Evolutionary conservation across 2,797 vertebrate species (phyloP).

Genomic region (Gallinago stenura): DNA sequence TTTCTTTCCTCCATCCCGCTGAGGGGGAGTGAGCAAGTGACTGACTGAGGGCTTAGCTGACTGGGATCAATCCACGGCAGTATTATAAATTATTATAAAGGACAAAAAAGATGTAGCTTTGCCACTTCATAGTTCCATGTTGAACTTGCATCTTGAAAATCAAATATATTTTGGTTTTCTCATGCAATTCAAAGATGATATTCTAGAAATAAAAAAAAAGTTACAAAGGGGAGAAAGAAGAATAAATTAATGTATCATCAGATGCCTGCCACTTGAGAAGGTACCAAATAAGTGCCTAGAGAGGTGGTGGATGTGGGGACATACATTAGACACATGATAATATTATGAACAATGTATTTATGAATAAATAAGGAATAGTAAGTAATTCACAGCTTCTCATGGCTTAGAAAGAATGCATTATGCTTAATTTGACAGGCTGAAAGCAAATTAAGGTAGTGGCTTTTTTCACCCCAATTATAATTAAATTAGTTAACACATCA

Average conservation of each 20-base stretch:
- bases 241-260: not conserved
- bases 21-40: not conserved
- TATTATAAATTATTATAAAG: not conserved
- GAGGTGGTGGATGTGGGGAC: not conserved
- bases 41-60: not conserved
- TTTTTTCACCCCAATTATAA: not conserved
- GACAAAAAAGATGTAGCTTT: not conserved
- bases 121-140: fast-evolving
- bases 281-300: not conserved
- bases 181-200: not conserved
- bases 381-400: not conserved
- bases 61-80: not conserved
- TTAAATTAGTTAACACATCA: not conserved
- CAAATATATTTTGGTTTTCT: not conserved
- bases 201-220: not conserved
- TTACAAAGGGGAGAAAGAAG: not conserved
- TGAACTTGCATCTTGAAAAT: not conserved
- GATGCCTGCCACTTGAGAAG: not conserved
- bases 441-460: not conserved
- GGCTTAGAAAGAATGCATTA: not conserved
- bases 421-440: not conserved
- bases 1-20: not conserved
- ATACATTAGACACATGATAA: not conserved
- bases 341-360: not conserved
- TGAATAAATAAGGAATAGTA: not conserved